These are phyloP conservation scores for Halichoerus grypus DNA, from an alignment of 2,113 vertebrate species.

Conservation along the genomic window DNA sequence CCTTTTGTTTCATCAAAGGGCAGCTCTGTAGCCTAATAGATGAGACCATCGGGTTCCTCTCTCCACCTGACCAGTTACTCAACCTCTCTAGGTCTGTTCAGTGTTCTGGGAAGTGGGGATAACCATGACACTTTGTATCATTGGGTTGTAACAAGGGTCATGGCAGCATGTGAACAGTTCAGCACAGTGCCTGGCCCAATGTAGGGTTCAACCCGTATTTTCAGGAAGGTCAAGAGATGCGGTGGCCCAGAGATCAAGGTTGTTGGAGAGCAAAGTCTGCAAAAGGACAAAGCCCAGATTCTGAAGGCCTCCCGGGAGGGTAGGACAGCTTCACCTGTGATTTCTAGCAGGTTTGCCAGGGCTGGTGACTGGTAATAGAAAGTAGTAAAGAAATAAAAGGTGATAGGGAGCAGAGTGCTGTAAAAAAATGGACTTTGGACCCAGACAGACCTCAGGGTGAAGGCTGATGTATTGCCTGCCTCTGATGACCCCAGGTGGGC, in stretches of 20 bases:
- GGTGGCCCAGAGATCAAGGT: too few species aligned
- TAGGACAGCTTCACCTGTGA: accelerated
- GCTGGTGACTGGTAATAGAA: background rate
- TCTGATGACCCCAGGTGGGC: background rate
- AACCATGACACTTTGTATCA: accelerated
- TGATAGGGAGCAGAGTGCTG: background rate
- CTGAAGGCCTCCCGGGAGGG: background rate
- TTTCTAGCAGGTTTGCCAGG: background rate
- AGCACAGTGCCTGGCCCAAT: background rate
- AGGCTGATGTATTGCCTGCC: background rate
- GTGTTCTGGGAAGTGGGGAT: background rate
- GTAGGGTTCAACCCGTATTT: background rate
- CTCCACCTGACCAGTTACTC: background rate
- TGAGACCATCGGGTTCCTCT: accelerated
- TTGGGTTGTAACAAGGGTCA: background rate
- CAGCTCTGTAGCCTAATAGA: accelerated
- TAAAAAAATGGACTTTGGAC: background rate
- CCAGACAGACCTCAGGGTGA: background rate
- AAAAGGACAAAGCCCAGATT: too few species aligned
- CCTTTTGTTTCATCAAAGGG: background rate
- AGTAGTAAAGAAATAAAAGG: background rate
- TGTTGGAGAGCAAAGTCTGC: background rate
- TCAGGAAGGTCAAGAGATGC: background rate
- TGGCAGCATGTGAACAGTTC: background rate
- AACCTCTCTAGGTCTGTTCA: background rate